Evolutionary conservation across 64 coral and sea anemone genomes (phyloP), one percentile per base, ranked within the genome.

Genomic region (Montipora sp.): DNA sequence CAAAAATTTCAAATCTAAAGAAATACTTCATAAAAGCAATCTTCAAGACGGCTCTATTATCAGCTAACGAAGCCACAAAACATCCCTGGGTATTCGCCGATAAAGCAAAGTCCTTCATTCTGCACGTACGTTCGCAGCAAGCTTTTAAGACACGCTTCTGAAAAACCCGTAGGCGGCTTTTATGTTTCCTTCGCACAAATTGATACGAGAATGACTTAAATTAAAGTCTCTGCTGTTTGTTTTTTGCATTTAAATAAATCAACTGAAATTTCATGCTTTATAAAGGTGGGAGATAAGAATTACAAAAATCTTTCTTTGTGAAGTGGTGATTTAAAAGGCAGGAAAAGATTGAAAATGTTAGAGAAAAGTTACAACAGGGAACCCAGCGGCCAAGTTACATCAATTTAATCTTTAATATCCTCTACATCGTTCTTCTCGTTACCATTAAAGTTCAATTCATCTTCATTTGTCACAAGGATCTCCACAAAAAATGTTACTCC

Each of bases 81-180:
- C 12, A 71, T 68, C 65, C 43, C 44, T 43, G 46, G 18, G 2
- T 70, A 85, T 22, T 72, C 18, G 6, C 61, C 82, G 61, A 85
- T 46, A 85, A 85, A 71, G 65, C 68, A 48, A 46, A 70, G 65
- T 59, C 68, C 65, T 71, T 50, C 13, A 49, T 85, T 85, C 82
- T 49, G 16, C 65, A 45, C 68, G 65, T 69, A 47, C n/a, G 48
- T 77, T 21, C 47, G 14, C 82, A 71, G 61, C 65, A 71, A 85
- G 82, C 82, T 85, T 71, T 85, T 85, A 71, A 72, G 19, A 50
- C 7, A 21, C 21, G 5, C 59, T 44, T 5, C 24, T n/a, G 16
- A 19, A 76, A 46, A 10, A 63, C 60, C 8, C 3, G 60, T 12
- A 63, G 11, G 60, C 60, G 8, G 24, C 24, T 12, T 46, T 21